Base-by-base conservation (phyloP, 2,797 vertebrate species). In the Luscinia megarhynchos region DNA sequence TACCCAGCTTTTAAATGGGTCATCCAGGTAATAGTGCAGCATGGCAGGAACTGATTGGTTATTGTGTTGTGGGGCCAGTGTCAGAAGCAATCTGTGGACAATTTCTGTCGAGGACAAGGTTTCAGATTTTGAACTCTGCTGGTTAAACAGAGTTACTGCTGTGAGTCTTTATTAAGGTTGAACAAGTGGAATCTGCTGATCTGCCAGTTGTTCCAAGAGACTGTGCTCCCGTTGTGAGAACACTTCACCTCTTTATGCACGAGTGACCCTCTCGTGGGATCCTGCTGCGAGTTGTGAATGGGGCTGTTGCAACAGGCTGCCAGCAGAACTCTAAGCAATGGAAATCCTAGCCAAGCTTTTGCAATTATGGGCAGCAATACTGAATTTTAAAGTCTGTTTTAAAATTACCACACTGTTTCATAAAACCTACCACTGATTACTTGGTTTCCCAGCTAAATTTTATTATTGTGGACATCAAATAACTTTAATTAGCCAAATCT, bases 101-200 rank as follows among this genome's bases (percentile, higher is more conserved):
- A 93, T 75, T 88, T 94, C 84, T 91, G 54, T 29, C 4, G 48
- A 82, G 76, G 67, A 46, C 3, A 5, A 89, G 38, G 74, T 85
- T 95, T 96, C 72, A 77, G 92, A 90, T 95, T 95, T 89, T 84
- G 63, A 89, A 80, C 89, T 94, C 84, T 58, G 67, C 90, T 96
- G 78, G 61, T 76, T 91, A 84, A 81, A 94, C 41, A 87, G 57
- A 75, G 43, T 76, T 87, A 68, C 90, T 93, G 93, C 87, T 95
- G 95, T 93, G 91, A 94, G 74, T 67, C 84, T 95, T 96, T 95
- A 93, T 91, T 73, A 93, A 92, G 50, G 87, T 26, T 67, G 75
- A 93, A 29, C 26, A 57, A 87, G 69, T 29, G 74, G 87, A 95
- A 84, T 93, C 81, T 91, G 75, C 89, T 91, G 95, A 95, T 96